Evolutionary conservation across 92 coral and sea anemone genomes (phyloP), one percentile per base, ranked within the genome.

Genomic region (Pocillopora meandrina): DNA sequence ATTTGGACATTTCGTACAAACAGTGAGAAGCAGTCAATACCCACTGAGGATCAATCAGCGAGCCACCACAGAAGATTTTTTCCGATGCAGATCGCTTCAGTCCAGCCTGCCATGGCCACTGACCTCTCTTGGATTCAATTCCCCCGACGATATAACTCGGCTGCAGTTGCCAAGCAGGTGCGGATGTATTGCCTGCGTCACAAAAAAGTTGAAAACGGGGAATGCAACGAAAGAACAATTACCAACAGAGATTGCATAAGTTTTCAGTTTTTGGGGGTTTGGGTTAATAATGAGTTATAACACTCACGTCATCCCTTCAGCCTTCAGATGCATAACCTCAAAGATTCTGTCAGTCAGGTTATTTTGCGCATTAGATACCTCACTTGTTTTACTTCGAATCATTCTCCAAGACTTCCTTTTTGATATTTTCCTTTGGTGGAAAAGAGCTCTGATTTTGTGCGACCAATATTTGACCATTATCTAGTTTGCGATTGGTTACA

Each of bases 81-180:
- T 84, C 88, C 6, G 52, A 35, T 23, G 82, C 82, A 5, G 78
- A 47, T 42, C 85, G 85, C 79, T 88, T 88, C 20, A 88, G 79
- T 34, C 91, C 91, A 4, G 82, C 91, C 78, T 88, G 91, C 91
- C 91, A 88, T 16, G 88, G 91, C 91, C 91, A 88, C 56, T 59
- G 64, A 16, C 91, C 88, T 55, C 78, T 82, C 61, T 78, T 79
- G 35, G 91, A 88, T 20, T 64, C 85, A 65, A 71, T 81, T 59
- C 91, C 91, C 34, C 91, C 91, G 17, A 88, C 91, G 73, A 88
- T 88, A 57, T 59, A 49, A 35, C 91, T 88, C 12, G 91, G 91
- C 15, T 68, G 85, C 33, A 17, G 56, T 67, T 71, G 76, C 66
- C 77, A 31, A 11, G 64, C 56, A 18, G 68, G 65, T 8, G 47